Evolutionary conservation across 2,888 invertebrate genomes (phyloP), one percentile per base, ranked within the genome.

Genomic region (Cerceris ruficornis): DNA sequence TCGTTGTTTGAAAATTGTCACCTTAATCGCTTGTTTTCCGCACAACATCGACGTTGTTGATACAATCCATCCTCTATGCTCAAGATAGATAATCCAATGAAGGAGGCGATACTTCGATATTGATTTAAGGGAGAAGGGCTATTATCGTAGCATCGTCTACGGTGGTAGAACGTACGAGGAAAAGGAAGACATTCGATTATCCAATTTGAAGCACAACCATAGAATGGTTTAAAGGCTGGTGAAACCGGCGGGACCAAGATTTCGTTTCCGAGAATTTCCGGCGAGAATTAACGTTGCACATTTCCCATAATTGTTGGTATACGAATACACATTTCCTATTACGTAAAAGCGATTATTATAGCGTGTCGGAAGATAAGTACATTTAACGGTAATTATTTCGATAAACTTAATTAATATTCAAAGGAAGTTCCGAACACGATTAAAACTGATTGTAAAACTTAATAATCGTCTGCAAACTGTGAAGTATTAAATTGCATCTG

Each of bases 171-270:
- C 46, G 46, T 11, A 46, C 9, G 46, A 46, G 9, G 46, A 46
- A 46, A 11, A 46, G 11, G 11, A 11, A 46, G 11, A 46, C 5
- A 11, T 46, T 46, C 11, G 11, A 11, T 46, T 46, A 46, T 46
- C 46, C 9, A 46, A 11, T 46, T 46, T 11, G n/a, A 39, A 54
- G 42, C n/a, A 15, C 13, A 11, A 46, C 17, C 9, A 41, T 41
- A 11, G 14, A 43, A n/a, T 43, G 46, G 42, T 54, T 46, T 50
- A 7, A 39, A 13, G 43, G 58, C 42, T 62, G 61, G 15, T 55
- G 39, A 17, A 58, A 50, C n/a, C n/a, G 50, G 39, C 64, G 70
- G 75, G 75, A 75, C 75, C 75, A 75, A 75, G 46, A 41, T 65
- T 75, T 70, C 46, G 55, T 67, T 67, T 42, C n/a, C 15, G 14